A percentile compares a stretch with the other conserved stretches of the same genome.
Evolutionary conservation across 2,113 vertebrate species (phyloP).

Genomic region (Heterotilapia buettikoferi): DNA sequence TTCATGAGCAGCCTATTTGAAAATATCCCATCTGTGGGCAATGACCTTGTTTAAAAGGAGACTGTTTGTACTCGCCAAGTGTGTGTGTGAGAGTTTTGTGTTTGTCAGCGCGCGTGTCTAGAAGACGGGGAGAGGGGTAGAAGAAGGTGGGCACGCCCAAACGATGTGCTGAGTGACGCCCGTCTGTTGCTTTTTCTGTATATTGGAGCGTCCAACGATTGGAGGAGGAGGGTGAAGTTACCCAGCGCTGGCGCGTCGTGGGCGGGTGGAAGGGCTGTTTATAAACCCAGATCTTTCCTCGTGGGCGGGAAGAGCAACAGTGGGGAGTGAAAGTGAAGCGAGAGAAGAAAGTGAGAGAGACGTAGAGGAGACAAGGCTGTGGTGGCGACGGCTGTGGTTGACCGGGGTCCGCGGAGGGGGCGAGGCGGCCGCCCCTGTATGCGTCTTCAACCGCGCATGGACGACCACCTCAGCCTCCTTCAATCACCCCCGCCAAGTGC

Average conservation of each 20-base stretch:
- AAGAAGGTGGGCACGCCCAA: conserved; percentile 51
- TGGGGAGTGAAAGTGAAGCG: conserved; percentile 49
- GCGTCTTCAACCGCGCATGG: conserved; percentile 80
- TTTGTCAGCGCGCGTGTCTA: not conserved
- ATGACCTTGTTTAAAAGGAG: conserved; percentile 51
- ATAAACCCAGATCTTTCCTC: conserved; percentile 60
- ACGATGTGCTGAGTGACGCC: conserved; percentile 52
- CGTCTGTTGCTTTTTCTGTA: conserved; percentile 58
- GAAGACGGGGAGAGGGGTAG: not conserved
- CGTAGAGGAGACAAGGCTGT: conserved; percentile 41
- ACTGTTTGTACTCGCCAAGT: not conserved
- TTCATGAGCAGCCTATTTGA: conserved; percentile 13
- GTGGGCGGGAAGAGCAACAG: conserved; percentile 70
- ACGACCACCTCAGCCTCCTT: conserved; percentile 89
- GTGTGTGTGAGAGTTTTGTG: not conserved
- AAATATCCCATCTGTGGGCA: conserved; percentile 21
- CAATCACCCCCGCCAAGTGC: conserved; percentile 81
- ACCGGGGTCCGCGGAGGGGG: conserved; percentile 72
- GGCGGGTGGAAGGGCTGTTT: conserved; percentile 68
- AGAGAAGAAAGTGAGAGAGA: conserved; percentile 14
- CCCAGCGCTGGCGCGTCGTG: conserved; percentile 46
- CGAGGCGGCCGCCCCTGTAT: conserved; percentile 69
- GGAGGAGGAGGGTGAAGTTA: conserved; percentile 46
- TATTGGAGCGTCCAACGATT: conserved; percentile 61
- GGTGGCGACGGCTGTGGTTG: conserved; percentile 68